A percentile compares a stretch with the other conserved stretches of the same genome.
phyloP scores from a whole-genome alignment of 1,140 invertebrate genomes.

The Ericerus pela region DNA sequence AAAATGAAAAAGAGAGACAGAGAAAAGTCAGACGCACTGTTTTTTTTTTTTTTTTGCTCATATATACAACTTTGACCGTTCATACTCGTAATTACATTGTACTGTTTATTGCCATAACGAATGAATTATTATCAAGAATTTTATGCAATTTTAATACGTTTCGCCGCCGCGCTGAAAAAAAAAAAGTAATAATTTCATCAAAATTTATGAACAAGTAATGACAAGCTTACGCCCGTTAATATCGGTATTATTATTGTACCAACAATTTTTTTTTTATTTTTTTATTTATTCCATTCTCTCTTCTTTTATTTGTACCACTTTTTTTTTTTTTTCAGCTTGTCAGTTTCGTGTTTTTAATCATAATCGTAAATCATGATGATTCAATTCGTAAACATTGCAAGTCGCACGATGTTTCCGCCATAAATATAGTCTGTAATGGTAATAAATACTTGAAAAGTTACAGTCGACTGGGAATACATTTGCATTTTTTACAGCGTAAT shows the following conservation, averaged over 20 bases:
- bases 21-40: too few species aligned
- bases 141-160: constrained; percentile 12
- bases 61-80: constrained; percentile 7
- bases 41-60: too few species aligned
- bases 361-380: constrained; percentile 12
- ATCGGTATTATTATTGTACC: constrained; percentile 6
- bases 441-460: constrained; percentile 12
- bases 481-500: constrained; percentile 7
- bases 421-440: constrained; percentile 6
- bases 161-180: neutral
- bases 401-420: constrained; percentile 8
- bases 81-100: constrained; percentile 6
- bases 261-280: too few species aligned
- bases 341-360: constrained; percentile 7
- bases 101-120: neutral
- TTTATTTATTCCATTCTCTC: too few species aligned
- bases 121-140: constrained; percentile 8
- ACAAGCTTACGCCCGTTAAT: constrained; percentile 8
- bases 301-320: too few species aligned
- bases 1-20: too few species aligned
- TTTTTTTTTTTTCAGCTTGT: too few species aligned
- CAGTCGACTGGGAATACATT: constrained; percentile 9
- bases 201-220: constrained; percentile 12
- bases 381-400: constrained; percentile 8
- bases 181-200: constrained; percentile 7